Evolutionary conservation across 2,888 invertebrate species (phyloP).

Genomic region (Hypercompe scribonia): DNA sequence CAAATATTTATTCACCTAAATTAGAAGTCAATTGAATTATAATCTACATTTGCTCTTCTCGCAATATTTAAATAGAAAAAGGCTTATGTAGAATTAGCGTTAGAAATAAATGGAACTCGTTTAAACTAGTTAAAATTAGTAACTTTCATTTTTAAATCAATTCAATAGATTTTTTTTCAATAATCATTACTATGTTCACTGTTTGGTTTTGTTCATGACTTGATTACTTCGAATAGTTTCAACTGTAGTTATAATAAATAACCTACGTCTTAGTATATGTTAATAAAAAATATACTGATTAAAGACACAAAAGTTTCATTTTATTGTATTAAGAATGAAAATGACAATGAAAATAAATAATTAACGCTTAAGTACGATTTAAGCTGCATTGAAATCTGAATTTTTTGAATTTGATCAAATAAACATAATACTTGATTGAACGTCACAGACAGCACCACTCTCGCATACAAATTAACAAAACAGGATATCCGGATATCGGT

Average conservation of each 20-base stretch:
- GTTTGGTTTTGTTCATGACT: too few relatives aligned
- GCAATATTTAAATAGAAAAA: background rate
- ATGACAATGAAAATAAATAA: background rate
- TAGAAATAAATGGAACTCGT: background rate
- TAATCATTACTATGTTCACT: too few relatives aligned
- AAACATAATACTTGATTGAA: slow-evolving; percentile 1
- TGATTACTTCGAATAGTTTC: too few relatives aligned
- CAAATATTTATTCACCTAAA: slow-evolving; percentile 5
- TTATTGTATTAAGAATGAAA: background rate
- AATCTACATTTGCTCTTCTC: background rate
- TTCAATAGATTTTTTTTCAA: too few relatives aligned
- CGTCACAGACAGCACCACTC: slow-evolving; percentile 45
- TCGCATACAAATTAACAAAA: slow-evolving; percentile 42
- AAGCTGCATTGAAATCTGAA: background rate
- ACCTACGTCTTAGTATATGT: too few relatives aligned
- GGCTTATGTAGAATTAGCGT: background rate
- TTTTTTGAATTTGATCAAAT: background rate
- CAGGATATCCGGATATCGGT: slow-evolving; percentile 56
- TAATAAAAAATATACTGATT: too few relatives aligned
- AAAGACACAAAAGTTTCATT: too few relatives aligned
- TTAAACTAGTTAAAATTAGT: too few relatives aligned
- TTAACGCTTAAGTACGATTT: background rate
- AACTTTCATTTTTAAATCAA: background rate
- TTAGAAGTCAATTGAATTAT: slow-evolving; percentile 11
- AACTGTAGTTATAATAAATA: too few relatives aligned